phyloP scores from a whole-genome alignment of 2,113 vertebrate genomes.

The Sylvia atricapilla region DNA sequence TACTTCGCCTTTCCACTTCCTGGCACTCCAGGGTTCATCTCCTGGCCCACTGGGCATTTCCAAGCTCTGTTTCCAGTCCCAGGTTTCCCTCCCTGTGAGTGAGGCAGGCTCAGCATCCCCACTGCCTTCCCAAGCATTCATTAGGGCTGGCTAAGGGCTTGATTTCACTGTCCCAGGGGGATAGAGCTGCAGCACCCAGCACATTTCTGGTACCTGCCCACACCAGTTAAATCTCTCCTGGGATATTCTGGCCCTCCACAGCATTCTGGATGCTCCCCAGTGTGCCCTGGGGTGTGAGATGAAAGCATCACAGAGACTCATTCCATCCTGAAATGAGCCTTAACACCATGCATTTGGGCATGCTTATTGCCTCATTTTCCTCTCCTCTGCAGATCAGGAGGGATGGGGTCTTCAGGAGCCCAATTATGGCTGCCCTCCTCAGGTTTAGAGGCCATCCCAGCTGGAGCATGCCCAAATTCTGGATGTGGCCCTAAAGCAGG shows the following conservation, averaged over 20 bases:
- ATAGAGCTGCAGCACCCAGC: background rate
- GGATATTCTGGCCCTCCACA: background rate
- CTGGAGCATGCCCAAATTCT: fast-evolving
- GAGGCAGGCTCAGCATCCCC: background rate
- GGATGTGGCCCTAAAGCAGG: background rate
- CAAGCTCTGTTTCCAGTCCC: background rate
- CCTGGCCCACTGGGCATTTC: background rate
- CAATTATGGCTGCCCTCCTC: fast-evolving
- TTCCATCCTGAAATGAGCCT: background rate
- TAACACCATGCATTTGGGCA: background rate
- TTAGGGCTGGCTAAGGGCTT: background rate
- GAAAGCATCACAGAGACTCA: background rate
- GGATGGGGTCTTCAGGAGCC: background rate
- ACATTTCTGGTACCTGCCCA: background rate
- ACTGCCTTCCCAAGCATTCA: fast-evolving
- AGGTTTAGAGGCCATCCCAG: background rate
- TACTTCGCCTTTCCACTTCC: background rate
- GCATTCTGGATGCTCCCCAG: background rate
- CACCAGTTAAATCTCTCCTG: background rate
- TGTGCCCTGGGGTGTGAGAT: background rate
- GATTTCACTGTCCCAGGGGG: background rate
- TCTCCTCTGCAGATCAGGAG: background rate
- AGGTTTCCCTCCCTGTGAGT: background rate
- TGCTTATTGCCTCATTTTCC: background rate
- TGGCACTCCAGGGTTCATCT: background rate